phyloP scores from a whole-genome alignment of 2,113 vertebrate genomes.

The Chloroceryle aenea region DNA sequence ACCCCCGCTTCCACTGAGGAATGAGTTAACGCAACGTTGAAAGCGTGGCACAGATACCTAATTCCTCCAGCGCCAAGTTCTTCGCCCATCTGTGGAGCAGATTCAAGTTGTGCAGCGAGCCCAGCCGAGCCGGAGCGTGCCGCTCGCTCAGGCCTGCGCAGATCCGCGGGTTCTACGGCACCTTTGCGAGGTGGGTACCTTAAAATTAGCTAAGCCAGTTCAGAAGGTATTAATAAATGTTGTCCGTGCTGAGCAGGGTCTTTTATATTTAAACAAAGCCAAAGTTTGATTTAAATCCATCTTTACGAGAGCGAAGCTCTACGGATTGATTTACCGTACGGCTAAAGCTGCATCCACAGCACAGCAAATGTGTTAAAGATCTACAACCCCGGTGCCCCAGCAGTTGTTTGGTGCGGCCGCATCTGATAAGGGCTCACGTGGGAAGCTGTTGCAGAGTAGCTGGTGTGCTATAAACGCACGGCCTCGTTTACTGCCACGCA shows the following conservation, averaged over 20 bases:
- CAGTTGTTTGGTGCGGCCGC: neutral
- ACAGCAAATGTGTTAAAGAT: rapidly evolving
- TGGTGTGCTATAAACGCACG: neutral
- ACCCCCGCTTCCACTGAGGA: neutral
- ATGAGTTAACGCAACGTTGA: neutral
- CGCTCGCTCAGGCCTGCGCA: neutral
- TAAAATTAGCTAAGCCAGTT: neutral
- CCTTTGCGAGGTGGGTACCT: rapidly evolving
- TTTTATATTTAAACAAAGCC: neutral
- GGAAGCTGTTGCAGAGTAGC: neutral
- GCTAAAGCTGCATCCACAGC: neutral
- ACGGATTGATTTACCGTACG: neutral
- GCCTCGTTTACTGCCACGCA: neutral
- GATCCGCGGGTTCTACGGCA: neutral
- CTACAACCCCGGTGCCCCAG: neutral
- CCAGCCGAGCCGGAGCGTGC: neutral
- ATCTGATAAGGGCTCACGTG: neutral
- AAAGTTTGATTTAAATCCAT: neutral
- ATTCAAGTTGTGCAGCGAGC: neutral
- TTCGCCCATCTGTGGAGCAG: slow-evolving; percentile 4
- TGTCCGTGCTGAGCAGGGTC: neutral
- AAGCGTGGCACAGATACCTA: neutral
- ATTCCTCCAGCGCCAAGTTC: neutral
- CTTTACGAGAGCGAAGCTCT: neutral
- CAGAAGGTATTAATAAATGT: rapidly evolving